phyloP scores from a whole-genome alignment of 2,797 vertebrate genomes.

The Acanthornis magna region DNA sequence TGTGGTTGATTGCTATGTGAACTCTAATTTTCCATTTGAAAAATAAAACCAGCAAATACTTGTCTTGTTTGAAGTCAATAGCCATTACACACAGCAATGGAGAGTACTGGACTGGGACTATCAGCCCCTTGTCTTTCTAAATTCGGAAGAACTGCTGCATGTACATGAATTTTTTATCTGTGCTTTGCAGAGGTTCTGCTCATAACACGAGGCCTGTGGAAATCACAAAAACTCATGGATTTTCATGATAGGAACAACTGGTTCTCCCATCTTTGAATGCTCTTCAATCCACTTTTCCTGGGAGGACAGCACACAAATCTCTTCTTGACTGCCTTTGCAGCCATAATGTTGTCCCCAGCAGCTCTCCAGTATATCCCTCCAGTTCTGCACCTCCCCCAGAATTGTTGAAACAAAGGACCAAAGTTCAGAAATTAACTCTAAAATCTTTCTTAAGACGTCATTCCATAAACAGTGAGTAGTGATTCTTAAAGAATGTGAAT shows the following conservation, averaged over 20 bases:
- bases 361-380: fast-evolving
- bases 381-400: not conserved
- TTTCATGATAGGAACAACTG: not conserved
- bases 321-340: not conserved
- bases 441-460: not conserved
- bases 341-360: not conserved
- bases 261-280: not conserved
- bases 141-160: not conserved
- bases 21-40: not conserved
- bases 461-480: not conserved
- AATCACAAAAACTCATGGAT: not conserved
- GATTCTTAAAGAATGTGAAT: not conserved
- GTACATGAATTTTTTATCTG: not conserved
- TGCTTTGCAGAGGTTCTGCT: not conserved
- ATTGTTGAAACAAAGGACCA: not conserved
- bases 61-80: not conserved
- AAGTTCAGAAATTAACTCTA: not conserved
- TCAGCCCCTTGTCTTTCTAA: not conserved
- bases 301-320: not conserved
- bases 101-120: not conserved
- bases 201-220: not conserved
- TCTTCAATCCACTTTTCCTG: not conserved
- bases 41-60: not conserved
- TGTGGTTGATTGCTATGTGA: not conserved
- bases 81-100: not conserved